These are phyloP conservation scores for Microhierax caerulescens DNA, from an alignment of 2,797 vertebrate species.

Conservation along the genomic window DNA sequence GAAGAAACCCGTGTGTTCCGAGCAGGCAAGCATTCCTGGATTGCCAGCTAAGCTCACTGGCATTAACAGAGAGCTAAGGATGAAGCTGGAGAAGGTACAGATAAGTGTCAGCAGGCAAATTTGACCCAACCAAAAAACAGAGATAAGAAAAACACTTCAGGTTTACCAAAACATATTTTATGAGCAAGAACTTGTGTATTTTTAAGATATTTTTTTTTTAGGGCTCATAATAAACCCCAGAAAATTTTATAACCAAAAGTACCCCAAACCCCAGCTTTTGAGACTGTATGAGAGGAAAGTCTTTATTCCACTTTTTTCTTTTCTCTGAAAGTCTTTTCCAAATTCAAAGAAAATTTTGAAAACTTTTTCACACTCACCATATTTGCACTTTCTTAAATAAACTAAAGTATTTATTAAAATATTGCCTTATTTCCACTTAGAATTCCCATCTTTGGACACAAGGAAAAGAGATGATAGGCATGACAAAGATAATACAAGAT, in stretches of 20 bases:
- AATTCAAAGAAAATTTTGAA: not conserved
- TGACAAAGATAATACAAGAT: not conserved
- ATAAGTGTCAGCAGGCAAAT: not conserved
- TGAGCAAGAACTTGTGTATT: not conserved
- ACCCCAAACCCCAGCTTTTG: not conserved
- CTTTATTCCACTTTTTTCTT: fast-evolving
- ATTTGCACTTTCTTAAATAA: not conserved
- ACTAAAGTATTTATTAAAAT: not conserved
- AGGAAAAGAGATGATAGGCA: not conserved
- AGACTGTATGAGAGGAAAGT: not conserved
- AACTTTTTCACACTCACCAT: not conserved
- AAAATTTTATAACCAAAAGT: not conserved
- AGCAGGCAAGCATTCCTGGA: not conserved
- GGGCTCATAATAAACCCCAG: not conserved
- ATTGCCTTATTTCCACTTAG: not conserved
- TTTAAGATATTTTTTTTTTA: not conserved
- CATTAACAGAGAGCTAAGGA: not conserved
- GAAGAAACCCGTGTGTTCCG: not conserved
- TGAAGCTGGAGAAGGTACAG: not conserved
- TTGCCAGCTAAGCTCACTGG: not conserved
- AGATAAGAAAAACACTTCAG: not conserved
- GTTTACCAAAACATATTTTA: not conserved
- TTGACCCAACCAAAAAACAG: not conserved
- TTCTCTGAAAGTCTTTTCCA: not conserved
- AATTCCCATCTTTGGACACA: not conserved